Evolutionary conservation across 2,888 invertebrate genomes (phyloP).

Genomic region (Dendrolimus pini): DNA sequence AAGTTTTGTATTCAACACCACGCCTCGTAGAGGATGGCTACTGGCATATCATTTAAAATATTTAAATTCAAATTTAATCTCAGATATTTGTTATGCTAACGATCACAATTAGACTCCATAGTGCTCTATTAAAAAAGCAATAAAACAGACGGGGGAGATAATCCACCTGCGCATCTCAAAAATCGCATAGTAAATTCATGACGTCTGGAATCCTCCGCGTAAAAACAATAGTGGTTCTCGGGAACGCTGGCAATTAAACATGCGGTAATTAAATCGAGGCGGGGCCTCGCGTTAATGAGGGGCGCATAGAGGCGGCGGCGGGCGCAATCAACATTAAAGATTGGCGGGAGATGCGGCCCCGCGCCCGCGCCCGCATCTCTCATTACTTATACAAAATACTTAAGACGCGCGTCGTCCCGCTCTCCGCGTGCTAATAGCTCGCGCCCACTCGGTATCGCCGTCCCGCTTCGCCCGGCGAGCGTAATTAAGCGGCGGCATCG

Average conservation of each 20-base stretch:
- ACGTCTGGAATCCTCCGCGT: slow-evolving; percentile 32
- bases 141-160: not conserved
- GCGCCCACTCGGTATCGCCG: slow-evolving; percentile 74
- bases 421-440: slow-evolving; percentile 81
- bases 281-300: slow-evolving; percentile 72
- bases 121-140: not conserved
- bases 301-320: slow-evolving; percentile 68
- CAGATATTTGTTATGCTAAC: not conserved
- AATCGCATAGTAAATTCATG: slow-evolving; percentile 19
- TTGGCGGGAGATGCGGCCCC: slow-evolving; percentile 73
- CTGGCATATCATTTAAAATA: too few species aligned
- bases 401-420: slow-evolving; percentile 77
- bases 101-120: not conserved
- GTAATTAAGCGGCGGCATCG: slow-evolving; percentile 74
- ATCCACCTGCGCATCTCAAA: not conserved
- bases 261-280: slow-evolving; percentile 71
- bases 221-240: slow-evolving; percentile 40
- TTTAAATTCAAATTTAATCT: too few species aligned
- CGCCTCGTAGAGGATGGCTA: too few species aligned
- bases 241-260: slow-evolving; percentile 55
- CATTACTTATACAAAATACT: slow-evolving; percentile 78
- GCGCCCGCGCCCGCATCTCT: slow-evolving; percentile 75
- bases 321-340: slow-evolving; percentile 75
- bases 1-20: too few species aligned
- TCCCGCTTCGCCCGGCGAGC: slow-evolving; percentile 68